A percentile compares a stretch with the other conserved stretches of the same genome.
Conservation (phyloP, 2,797 vertebrate genomes). For the Mormyrops boulengeri region DNA sequence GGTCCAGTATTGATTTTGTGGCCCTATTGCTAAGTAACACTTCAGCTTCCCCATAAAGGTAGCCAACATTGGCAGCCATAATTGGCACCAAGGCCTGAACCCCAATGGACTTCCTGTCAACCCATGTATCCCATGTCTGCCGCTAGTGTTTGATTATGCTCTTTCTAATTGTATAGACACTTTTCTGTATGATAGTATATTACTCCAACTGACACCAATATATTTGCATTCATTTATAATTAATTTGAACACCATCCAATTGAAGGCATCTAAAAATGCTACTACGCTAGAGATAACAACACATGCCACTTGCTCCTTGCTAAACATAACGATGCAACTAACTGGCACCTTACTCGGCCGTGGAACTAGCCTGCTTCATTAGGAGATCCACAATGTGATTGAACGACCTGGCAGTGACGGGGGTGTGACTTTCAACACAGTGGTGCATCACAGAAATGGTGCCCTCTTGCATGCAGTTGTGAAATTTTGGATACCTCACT, state of each 20-base stretch:
- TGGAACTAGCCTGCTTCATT: neutral
- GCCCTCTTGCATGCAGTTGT: neutral
- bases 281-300: neutral
- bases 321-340: neutral
- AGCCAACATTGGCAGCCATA: neutral
- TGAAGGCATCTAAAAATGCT: neutral
- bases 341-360: neutral
- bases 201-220: neutral
- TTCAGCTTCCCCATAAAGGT: neutral
- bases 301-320: neutral
- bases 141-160: neutral
- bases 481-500: slow-evolving; percentile 35
- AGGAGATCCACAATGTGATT: neutral
- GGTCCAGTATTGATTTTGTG: neutral
- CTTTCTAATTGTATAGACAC: neutral
- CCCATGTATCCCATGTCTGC: neutral
- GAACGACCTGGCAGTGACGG: neutral
- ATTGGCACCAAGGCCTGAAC: neutral
- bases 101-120: neutral
- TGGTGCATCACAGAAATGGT: neutral
- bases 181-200: neutral
- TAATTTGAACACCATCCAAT: neutral
- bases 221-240: neutral
- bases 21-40: neutral
- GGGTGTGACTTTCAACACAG: neutral